Evolutionary conservation across 2,113 vertebrate species (phyloP).

Genomic region (Upupa epops): DNA sequence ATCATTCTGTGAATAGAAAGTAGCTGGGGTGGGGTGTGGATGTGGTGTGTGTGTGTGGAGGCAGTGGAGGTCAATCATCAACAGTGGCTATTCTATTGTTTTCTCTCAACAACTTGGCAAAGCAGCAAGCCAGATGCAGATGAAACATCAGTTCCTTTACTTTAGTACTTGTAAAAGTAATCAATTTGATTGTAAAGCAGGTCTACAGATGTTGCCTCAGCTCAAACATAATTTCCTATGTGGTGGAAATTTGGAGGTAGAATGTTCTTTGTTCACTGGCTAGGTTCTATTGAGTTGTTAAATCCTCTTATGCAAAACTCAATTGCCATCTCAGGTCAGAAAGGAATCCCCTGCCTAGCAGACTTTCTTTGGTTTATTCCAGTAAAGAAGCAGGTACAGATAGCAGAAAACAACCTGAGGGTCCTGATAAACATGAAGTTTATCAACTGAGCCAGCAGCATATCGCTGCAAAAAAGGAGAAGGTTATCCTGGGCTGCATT

Average conservation of each 20-base stretch:
- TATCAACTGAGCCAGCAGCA: rapidly evolving
- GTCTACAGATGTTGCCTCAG: background rate
- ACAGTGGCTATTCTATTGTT: slow-evolving; percentile 26
- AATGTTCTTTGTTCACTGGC: background rate
- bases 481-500: background rate
- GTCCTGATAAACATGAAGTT: rapidly evolving
- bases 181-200: background rate
- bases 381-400: background rate
- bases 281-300: background rate
- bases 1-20: background rate
- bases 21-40: background rate
- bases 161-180: background rate
- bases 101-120: slow-evolving; percentile 52
- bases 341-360: background rate
- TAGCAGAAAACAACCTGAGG: background rate
- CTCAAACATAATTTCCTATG: background rate
- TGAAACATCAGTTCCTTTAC: background rate
- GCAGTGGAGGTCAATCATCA: background rate
- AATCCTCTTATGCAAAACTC: background rate
- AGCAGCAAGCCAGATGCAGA: slow-evolving; percentile 27
- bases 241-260: background rate
- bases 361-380: background rate
- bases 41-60: background rate
- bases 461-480: background rate
- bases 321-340: background rate